Evolutionary conservation across 2,888 invertebrate genomes (phyloP), one percentile per base, ranked within the genome.

Genomic region (Lochmaea capreae): DNA sequence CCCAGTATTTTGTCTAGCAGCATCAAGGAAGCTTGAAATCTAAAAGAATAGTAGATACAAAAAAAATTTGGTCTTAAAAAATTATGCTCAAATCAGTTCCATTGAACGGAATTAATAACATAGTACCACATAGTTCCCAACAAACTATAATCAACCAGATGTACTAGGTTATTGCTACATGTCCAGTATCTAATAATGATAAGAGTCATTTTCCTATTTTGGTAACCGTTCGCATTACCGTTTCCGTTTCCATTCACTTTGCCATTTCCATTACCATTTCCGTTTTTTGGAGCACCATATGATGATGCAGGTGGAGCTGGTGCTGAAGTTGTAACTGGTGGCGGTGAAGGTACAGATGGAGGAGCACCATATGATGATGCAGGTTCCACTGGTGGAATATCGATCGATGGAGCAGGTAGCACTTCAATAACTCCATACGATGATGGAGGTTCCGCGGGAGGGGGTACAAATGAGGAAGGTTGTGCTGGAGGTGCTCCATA

Each of bases 331-430:
- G n/a, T n/a, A n/a, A n/a, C 42, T 42, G 42, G 2, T 42, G 54
- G 8, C 0, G 85, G 83, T 10, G 87, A 86, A 70, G 49, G 73
- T 43, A 14, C 75, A 84, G 59, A 26, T 87, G 87, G 82, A 1
- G 89, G 89, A 1, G 89, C 83, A 39, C 90, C 90, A 79, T 91
- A 91, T 81, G 87, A 83, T 42, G 87, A 87, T 1, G 89, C 88
- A 0, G 89, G 88, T 71, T 79, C 79, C 11, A 54, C 16, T 46
- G 70, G 52, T 10, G 33, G 75, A 18, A 85, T 84, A 2, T 86
- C 86, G 62, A 86, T 86, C 10, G 77, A 76, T 14, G 78, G 77
- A 54, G 78, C 84, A n/a, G 84, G 83, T 12, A 81, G 84, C 39
- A 18, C 9, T 16, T 10, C 10, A 18, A 3, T 18, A 52, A 52